Evolutionary conservation across 23 tunicate species (phyloP).

Genomic region (Styela plicata): DNA sequence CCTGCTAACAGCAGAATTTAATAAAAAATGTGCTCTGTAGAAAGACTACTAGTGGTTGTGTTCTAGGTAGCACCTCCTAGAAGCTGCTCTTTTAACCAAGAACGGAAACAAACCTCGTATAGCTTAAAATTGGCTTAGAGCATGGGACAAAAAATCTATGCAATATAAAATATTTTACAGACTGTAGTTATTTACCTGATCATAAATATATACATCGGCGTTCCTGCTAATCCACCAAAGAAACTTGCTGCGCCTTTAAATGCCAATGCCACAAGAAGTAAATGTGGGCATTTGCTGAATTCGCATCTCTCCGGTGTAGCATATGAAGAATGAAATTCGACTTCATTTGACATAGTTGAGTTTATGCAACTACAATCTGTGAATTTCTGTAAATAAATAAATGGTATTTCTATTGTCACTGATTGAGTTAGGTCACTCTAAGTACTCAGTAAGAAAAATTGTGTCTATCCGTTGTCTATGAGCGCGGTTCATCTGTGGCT

Average conservation of each 20-base stretch:
- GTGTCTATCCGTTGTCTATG: too few species aligned
- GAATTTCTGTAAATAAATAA: constrained; percentile 45
- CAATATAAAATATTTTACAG: constrained; percentile 24
- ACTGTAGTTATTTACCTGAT: constrained; percentile 74
- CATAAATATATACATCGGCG: constrained; percentile 49
- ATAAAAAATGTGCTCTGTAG: too few species aligned
- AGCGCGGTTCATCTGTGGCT: too few species aligned
- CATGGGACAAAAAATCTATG: constrained; percentile 25
- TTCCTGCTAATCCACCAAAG: constrained; percentile 49
- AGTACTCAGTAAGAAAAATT: too few species aligned
- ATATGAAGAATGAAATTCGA: neutral
- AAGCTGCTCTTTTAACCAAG: too few species aligned
- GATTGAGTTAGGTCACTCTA: too few species aligned
- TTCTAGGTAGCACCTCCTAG: too few species aligned
- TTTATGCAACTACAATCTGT: constrained; percentile 62
- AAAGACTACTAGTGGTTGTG: too few species aligned
- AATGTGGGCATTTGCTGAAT: constrained; percentile 32
- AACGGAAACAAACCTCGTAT: too few species aligned
- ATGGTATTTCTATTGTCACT: too few species aligned
- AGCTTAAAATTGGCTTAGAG: too few species aligned
- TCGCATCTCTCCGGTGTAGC: constrained; percentile 37
- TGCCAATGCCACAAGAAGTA: constrained; percentile 20
- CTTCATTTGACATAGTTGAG: constrained; percentile 13
- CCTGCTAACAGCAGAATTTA: too few species aligned
- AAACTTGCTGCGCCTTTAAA: constrained; percentile 32